These are phyloP conservation scores for Drosophila mulleri DNA, from an alignment of 2,888 invertebrate genomes.

Conservation along the genomic window DNA sequence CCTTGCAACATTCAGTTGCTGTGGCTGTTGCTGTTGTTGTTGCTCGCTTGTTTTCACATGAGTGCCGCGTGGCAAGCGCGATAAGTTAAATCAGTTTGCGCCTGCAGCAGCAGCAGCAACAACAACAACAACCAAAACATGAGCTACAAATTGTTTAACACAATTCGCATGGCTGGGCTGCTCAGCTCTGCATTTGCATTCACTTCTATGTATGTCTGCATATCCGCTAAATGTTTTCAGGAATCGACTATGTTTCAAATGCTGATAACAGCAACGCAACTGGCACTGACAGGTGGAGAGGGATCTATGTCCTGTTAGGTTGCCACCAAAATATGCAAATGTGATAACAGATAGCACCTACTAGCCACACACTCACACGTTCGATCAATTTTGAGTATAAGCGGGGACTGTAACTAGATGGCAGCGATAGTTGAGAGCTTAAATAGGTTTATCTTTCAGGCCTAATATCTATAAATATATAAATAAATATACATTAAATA, in stretches of 20 bases:
- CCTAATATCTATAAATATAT: too few relatives aligned
- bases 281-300: slow-evolving; percentile 28
- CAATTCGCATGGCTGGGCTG: slow-evolving; percentile 52
- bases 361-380: not conserved
- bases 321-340: slow-evolving; percentile 9
- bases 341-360: slow-evolving; percentile 24
- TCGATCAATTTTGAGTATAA: not conserved
- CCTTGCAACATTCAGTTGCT: slow-evolving; percentile 30
- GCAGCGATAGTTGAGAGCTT: too few relatives aligned
- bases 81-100: slow-evolving; percentile 73
- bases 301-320: not conserved
- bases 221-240: slow-evolving; percentile 17
- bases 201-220: not conserved
- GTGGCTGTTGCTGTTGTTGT: slow-evolving; percentile 29
- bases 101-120: slow-evolving; percentile 32
- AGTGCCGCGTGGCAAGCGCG: slow-evolving; percentile 62
- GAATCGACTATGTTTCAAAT: slow-evolving; percentile 25
- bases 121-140: slow-evolving; percentile 63
- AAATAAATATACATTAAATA: too few relatives aligned
- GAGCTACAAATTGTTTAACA: slow-evolving; percentile 76
- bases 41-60: slow-evolving; percentile 59
- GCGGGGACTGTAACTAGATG: too few relatives aligned
- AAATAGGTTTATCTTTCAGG: too few relatives aligned
- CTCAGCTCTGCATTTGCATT: slow-evolving; percentile 7
- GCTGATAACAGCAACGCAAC: slow-evolving; percentile 32